Percentiles rank a stretch among this genome's conserved stretches.
Evolutionary conservation across 2,888 invertebrate species (phyloP).

Genomic region (Epiblema foenella): DNA sequence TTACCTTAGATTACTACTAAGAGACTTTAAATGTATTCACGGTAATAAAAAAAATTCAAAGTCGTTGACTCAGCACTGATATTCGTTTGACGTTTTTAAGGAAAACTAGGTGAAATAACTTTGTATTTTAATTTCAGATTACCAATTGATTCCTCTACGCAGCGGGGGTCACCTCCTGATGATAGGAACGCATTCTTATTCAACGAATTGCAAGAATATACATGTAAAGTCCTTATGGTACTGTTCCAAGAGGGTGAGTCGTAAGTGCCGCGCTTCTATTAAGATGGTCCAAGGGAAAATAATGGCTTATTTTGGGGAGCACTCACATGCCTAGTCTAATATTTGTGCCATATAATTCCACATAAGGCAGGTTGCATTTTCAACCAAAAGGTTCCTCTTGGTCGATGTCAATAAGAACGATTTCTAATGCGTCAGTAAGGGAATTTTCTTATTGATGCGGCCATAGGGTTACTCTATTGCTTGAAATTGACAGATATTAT

Average conservation of each 20-base stretch:
- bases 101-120: not conserved
- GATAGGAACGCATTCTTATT: constrained; percentile 58
- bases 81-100: not conserved
- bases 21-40: too few relatives aligned
- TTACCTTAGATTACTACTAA: too few relatives aligned
- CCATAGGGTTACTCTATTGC: too few relatives aligned
- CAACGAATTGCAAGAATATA: constrained; percentile 56
- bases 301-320: constrained; percentile 48
- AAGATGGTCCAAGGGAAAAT: constrained; percentile 56
- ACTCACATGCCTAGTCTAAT: constrained; percentile 43
- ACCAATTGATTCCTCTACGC: constrained; percentile 37
- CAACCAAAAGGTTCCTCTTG: too few relatives aligned
- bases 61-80: not conserved
- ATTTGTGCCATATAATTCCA: not conserved
- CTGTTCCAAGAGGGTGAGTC: constrained; percentile 65
- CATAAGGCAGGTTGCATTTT: not conserved
- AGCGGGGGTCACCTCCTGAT: constrained; percentile 56
- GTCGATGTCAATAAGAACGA: too few relatives aligned
- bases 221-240: constrained; percentile 61
- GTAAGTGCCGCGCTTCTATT: constrained; percentile 60
- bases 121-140: constrained; percentile 29
- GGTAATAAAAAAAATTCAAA: too few relatives aligned
- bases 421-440: too few relatives aligned
- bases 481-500: too few relatives aligned
- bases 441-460: too few relatives aligned